These are phyloP conservation scores for Myotis davidii DNA, from an alignment of 2,113 vertebrate species.

Conservation along the genomic window DNA sequence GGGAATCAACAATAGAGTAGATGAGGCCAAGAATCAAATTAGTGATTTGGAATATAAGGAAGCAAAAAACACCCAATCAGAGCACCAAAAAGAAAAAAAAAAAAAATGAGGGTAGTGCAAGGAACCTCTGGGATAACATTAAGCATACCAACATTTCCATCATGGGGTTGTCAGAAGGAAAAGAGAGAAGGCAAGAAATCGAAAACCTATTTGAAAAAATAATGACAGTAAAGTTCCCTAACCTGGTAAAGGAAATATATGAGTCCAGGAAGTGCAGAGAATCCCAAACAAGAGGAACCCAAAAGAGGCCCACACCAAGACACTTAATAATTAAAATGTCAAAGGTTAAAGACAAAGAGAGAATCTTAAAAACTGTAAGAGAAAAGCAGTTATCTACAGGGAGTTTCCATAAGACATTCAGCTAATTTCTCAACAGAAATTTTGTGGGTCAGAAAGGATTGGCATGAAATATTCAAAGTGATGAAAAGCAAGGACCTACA, in stretches of 20 bases:
- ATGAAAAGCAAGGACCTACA: not conserved
- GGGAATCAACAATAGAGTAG: not conserved
- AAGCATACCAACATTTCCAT: not conserved
- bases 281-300: not conserved
- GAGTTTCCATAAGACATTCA: not conserved
- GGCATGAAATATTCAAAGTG: not conserved
- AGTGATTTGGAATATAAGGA: not conserved
- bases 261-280: not conserved
- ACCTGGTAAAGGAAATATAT: not conserved
- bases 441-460: not conserved
- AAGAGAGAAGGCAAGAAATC: not conserved
- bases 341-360: not conserved
- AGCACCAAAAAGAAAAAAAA: not conserved
- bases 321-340: not conserved
- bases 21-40: not conserved
- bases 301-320: not conserved
- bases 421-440: not conserved
- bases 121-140: not conserved
- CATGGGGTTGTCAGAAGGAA: not conserved
- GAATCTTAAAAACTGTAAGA: not conserved
- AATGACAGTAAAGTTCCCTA: not conserved
- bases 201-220: not conserved
- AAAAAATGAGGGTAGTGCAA: not conserved
- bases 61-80: not conserved
- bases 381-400: not conserved